Evolutionary conservation across 2,888 invertebrate species (phyloP).

Genomic region (Tachina fera): DNA sequence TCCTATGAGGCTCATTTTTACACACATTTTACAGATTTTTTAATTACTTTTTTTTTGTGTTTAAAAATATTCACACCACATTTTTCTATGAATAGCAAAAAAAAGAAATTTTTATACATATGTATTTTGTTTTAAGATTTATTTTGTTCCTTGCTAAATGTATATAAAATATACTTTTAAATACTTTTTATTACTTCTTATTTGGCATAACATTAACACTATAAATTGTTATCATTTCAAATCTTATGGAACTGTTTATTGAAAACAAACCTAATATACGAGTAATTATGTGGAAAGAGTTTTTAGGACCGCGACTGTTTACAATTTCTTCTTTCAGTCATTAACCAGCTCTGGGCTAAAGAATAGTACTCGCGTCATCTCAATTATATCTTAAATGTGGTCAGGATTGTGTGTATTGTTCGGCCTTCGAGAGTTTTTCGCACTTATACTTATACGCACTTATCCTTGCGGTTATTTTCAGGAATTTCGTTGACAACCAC

Average conservation of each 20-base stretch:
- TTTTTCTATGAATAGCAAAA: conserved; percentile 11
- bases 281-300: too few relatives aligned
- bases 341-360: too few relatives aligned
- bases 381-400: too few relatives aligned
- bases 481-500: too few relatives aligned
- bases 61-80: conserved; percentile 27
- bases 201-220: conserved; percentile 32
- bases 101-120: conserved; percentile 44
- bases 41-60: conserved; percentile 12
- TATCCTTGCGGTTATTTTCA: too few relatives aligned
- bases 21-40: conserved; percentile 57
- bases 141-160: neutral
- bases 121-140: conserved; percentile 24
- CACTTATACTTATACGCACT: too few relatives aligned
- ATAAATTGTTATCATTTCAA: conserved; percentile 4
- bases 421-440: too few relatives aligned
- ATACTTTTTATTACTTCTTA: conserved; percentile 20
- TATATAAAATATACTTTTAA: conserved; percentile 14
- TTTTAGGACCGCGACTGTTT: too few relatives aligned
- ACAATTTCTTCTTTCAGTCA: too few relatives aligned
- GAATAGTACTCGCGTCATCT: too few relatives aligned
- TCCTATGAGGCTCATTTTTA: conserved; percentile 83
- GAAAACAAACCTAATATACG: conserved; percentile 49
- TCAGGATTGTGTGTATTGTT: too few relatives aligned
- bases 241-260: conserved; percentile 32